phyloP scores from a whole-genome alignment of 1,140 invertebrate genomes.

The Lordiphosa stackelbergi region DNA sequence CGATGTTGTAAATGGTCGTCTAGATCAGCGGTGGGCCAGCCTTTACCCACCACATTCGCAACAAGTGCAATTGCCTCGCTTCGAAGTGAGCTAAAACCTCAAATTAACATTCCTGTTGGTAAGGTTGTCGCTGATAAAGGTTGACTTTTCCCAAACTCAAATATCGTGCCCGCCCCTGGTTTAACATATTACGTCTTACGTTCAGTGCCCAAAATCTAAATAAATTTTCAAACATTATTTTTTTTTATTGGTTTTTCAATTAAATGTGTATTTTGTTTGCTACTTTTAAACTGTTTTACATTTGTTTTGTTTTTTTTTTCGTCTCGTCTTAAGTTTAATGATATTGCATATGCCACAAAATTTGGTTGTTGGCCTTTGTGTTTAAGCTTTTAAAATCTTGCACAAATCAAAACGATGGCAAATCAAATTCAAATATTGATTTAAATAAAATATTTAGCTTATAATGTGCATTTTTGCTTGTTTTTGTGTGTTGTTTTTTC shows the following conservation, averaged over 20 bases:
- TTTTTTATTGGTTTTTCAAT: conserved; percentile 46
- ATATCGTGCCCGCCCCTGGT: too few species aligned
- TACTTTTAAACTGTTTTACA: conserved; percentile 37
- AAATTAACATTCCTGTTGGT: too few species aligned
- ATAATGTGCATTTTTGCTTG: conserved; percentile 35
- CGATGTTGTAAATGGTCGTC: too few species aligned
- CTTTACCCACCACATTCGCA: too few species aligned
- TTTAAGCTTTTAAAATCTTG: conserved; percentile 47
- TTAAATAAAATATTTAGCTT: conserved; percentile 35
- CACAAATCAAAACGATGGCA: conserved; percentile 51
- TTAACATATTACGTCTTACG: too few species aligned
- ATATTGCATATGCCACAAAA: conserved; percentile 72
- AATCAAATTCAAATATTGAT: conserved; percentile 47
- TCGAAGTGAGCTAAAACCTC: too few species aligned
- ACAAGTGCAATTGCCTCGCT: too few species aligned
- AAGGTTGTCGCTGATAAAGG: too few species aligned
- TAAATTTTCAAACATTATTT: conserved; percentile 41
- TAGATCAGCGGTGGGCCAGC: too few species aligned
- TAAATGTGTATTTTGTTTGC: conserved; percentile 37
- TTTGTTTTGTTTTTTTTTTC: conserved; percentile 27
- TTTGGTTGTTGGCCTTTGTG: conserved; percentile 33
- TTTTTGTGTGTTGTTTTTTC: conserved; percentile 27
- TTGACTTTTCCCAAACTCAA: too few species aligned
- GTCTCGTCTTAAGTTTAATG: conserved; percentile 49
- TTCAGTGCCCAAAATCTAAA: too few species aligned